Evolutionary conservation across 2,113 vertebrate genomes (phyloP).

Genomic region (Diglossa brunneiventris): DNA sequence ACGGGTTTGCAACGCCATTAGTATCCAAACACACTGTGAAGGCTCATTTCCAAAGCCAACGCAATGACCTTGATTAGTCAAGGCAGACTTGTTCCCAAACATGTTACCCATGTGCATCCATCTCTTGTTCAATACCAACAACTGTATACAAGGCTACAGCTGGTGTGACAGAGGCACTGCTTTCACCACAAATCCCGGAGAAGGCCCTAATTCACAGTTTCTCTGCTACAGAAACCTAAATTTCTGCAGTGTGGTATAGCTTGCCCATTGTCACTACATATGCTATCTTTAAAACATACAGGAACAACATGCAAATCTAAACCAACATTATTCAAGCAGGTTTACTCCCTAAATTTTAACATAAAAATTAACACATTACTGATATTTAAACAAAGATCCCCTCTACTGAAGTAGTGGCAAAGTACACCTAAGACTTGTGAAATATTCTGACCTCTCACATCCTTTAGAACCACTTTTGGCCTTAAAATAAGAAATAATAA

Average conservation of each 20-base stretch:
- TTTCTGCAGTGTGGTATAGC: background rate
- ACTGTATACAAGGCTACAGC: background rate
- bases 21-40: background rate
- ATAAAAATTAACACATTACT: background rate
- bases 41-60: background rate
- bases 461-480: background rate
- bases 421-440: background rate
- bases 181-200: background rate
- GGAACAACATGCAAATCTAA: background rate
- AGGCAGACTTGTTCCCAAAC: background rate
- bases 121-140: background rate
- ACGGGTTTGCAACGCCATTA: background rate
- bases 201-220: background rate
- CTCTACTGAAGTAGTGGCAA: background rate
- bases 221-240: background rate
- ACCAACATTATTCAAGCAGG: background rate
- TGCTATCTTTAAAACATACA: background rate
- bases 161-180: background rate
- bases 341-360: background rate
- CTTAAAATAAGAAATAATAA: background rate
- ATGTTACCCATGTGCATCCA: background rate
- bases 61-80: background rate
- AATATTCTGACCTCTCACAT: background rate
- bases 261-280: rapidly evolving
- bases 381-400: background rate